phyloP scores from a whole-genome alignment of 2,888 invertebrate genomes.

The Dynastes maya region DNA sequence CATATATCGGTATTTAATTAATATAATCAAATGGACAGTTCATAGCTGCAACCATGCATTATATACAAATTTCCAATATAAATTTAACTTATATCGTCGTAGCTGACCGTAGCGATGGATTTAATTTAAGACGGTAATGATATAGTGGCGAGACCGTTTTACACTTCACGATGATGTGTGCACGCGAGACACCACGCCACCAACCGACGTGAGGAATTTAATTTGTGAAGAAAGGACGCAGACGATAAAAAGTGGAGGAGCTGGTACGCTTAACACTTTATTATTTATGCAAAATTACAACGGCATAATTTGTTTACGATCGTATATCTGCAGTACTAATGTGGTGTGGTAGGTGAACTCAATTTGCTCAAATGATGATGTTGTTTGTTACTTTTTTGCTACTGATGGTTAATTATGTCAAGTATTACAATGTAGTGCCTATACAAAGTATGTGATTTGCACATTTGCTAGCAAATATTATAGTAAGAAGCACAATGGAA shows the following conservation, averaged over 20 bases:
- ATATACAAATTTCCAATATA: slow-evolving; percentile 29
- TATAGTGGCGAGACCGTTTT: background rate
- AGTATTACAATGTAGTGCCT: too few relatives aligned
- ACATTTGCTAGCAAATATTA: too few relatives aligned
- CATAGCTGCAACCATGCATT: slow-evolving; percentile 1
- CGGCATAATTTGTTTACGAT: slow-evolving; percentile 1
- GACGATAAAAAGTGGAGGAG: background rate
- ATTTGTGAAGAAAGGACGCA: background rate
- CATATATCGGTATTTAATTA: slow-evolving; percentile 27
- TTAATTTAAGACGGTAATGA: slow-evolving; percentile 37
- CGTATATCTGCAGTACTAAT: background rate
- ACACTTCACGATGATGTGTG: slow-evolving; percentile 1
- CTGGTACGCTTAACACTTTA: background rate
- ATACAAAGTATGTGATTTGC: too few relatives aligned
- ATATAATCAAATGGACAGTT: slow-evolving; percentile 12
- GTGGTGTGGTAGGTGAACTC: background rate
- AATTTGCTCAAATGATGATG: slow-evolving; percentile 14
- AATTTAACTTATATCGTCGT: slow-evolving; percentile 27
- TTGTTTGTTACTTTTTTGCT: slow-evolving; percentile 11
- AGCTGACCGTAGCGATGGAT: background rate
- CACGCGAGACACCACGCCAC: background rate
- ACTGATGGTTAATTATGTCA: too few relatives aligned
- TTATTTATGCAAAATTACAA: slow-evolving; percentile 31
- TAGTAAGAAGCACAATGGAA: too few relatives aligned
- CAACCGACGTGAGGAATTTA: background rate